Percentiles rank a stretch among this genome's conserved stretches.
phyloP scores from a whole-genome alignment of 2,888 invertebrate species.

The Leptopilina syphax region DNA sequence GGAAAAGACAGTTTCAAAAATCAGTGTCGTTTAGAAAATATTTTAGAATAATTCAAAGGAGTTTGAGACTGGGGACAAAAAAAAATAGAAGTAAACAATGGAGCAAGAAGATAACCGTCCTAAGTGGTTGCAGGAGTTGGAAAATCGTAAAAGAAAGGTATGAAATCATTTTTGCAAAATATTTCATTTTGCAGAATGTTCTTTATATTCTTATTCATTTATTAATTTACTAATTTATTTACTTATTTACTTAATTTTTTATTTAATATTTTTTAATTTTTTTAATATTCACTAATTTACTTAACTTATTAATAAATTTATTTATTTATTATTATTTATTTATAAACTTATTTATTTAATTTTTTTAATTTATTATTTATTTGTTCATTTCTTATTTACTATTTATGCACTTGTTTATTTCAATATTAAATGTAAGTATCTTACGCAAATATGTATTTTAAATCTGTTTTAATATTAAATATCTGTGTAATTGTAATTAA shows the following conservation, averaged over 20 bases:
- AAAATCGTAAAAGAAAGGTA: constrained; percentile 74
- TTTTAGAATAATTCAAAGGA: background rate
- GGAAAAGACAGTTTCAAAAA: background rate
- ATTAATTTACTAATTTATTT: background rate
- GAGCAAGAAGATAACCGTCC: constrained; percentile 68
- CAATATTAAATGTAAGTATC: too few relatives aligned
- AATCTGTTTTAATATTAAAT: too few relatives aligned
- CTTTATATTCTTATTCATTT: background rate
- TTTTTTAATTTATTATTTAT: too few relatives aligned
- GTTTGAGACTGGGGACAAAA: background rate
- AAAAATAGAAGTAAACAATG: constrained; percentile 48
- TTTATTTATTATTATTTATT: too few relatives aligned
- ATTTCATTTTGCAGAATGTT: background rate
- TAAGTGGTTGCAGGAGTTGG: constrained; percentile 73
- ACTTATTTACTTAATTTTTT: too few relatives aligned
- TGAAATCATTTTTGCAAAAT: background rate
- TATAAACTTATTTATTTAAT: background rate
- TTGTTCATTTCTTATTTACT: too few relatives aligned
- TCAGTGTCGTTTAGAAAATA: background rate
- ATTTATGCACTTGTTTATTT: too few relatives aligned
- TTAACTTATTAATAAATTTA: too few relatives aligned
- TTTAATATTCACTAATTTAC: too few relatives aligned
- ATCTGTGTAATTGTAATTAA: too few relatives aligned
- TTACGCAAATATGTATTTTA: too few relatives aligned
- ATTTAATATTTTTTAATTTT: too few relatives aligned